These are phyloP conservation scores for Troides oblongomaculatus DNA, from an alignment of 2,888 invertebrate genomes.

Conservation along the genomic window DNA sequence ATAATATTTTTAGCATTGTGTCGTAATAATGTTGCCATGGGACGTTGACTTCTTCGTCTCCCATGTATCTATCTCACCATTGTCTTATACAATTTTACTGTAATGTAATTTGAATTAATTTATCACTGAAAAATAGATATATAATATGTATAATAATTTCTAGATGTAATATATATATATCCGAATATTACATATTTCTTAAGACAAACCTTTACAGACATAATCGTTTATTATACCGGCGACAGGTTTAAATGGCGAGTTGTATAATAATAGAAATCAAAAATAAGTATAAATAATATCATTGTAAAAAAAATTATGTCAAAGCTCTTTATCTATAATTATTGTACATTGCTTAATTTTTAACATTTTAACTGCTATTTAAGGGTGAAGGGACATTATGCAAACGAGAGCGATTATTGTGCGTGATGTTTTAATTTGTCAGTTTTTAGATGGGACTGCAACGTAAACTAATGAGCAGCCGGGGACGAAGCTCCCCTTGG, in stretches of 20 bases:
- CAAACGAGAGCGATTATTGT: constrained; percentile 3
- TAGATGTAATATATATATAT: no score
- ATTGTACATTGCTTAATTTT: neutral
- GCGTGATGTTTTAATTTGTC: constrained; percentile 42
- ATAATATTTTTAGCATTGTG: constrained; percentile 28
- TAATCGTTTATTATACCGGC: no score
- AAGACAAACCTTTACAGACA: no score
- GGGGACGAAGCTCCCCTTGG: constrained; percentile 47
- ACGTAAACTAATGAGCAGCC: constrained; percentile 57
- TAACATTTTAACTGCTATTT: neutral
- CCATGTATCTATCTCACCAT: neutral
- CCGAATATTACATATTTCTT: no score
- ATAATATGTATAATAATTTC: no score
- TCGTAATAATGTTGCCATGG: constrained; percentile 10
- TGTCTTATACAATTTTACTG: neutral
- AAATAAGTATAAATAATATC: no score
- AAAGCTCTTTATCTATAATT: neutral
- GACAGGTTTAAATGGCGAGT: no score
- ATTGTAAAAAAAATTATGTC: no score
- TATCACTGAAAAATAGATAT: no score
- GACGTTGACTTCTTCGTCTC: constrained; percentile 11
- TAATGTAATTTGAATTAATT: no score
- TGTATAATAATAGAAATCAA: no score
- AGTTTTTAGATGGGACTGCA: constrained; percentile 44
- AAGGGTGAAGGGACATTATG: neutral